These are phyloP conservation scores for Beroe ovata DNA, from an alignment of 37 sponge, comb jelly and placozoan genomes.

Conservation along the genomic window DNA sequence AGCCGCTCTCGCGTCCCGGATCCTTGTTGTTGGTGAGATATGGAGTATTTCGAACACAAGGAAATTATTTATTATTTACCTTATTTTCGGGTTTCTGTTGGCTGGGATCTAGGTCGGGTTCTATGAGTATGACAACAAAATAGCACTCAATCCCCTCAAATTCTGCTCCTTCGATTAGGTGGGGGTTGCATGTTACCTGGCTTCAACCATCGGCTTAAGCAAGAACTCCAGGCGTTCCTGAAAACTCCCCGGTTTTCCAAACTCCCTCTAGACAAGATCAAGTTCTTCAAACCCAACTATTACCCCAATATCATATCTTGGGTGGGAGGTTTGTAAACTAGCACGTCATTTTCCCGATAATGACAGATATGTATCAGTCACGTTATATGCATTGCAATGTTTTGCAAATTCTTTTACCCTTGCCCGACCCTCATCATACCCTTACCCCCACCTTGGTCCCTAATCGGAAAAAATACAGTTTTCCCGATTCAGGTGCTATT, in stretches of 20 bases:
- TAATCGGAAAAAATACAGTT: no score
- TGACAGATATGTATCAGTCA: no score
- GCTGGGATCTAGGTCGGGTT: background rate
- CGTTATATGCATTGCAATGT: background rate
- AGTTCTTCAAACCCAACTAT: constrained; percentile 65
- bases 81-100: background rate
- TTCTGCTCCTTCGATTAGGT: background rate
- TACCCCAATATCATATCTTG: constrained; percentile 36
- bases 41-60: background rate
- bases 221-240: background rate
- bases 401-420: background rate
- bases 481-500: constrained; percentile 65
- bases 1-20: background rate
- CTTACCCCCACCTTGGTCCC: background rate
- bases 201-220: constrained; percentile 24
- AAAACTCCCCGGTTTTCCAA: constrained; percentile 2
- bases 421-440: background rate
- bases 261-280: background rate
- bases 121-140: no score
- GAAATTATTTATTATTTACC: background rate
- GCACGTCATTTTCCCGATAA: background rate
- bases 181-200: constrained; percentile 50
- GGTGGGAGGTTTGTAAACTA: constrained; percentile 10
- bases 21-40: constrained; percentile 21
- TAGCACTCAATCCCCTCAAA: background rate